Conservation (phyloP, 2,113 vertebrate genomes). For the Saccopteryx bilineata region DNA sequence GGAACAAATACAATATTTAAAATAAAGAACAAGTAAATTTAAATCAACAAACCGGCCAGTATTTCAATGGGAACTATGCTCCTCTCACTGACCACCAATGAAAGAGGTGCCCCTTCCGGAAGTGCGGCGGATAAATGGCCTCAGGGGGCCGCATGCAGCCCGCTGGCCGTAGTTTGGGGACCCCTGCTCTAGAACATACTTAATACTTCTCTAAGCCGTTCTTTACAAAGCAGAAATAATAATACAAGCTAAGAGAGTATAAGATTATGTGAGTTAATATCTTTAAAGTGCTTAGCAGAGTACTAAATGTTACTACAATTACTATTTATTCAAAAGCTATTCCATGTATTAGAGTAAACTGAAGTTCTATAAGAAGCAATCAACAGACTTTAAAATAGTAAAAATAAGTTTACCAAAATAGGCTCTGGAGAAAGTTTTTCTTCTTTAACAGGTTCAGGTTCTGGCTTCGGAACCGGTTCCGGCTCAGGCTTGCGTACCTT, state of each 20-base stretch:
- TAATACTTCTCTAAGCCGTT: neutral
- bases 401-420: slow-evolving; percentile 80
- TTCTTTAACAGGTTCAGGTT: slow-evolving; percentile 75
- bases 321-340: neutral
- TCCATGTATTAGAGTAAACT: neutral
- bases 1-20: too few species aligned
- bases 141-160: too few species aligned
- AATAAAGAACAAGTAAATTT: too few species aligned
- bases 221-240: neutral
- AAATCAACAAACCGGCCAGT: too few species aligned
- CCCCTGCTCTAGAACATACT: neutral
- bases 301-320: neutral
- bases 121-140: too few species aligned
- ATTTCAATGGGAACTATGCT: too few species aligned
- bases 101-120: too few species aligned
- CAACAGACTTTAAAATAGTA: neutral
- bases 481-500: slow-evolving; percentile 54
- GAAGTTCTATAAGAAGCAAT: neutral
- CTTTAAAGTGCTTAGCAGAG: neutral
- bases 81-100: too few species aligned
- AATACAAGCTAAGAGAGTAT: neutral
- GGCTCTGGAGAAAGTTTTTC: slow-evolving; percentile 82
- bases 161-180: too few species aligned
- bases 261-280: neutral
- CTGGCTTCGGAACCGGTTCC: slow-evolving; percentile 13